Evolutionary conservation across 1,140 invertebrate species (phyloP), one percentile per base, ranked within the genome.

Genomic region (Dendrolimus kikuchii): DNA sequence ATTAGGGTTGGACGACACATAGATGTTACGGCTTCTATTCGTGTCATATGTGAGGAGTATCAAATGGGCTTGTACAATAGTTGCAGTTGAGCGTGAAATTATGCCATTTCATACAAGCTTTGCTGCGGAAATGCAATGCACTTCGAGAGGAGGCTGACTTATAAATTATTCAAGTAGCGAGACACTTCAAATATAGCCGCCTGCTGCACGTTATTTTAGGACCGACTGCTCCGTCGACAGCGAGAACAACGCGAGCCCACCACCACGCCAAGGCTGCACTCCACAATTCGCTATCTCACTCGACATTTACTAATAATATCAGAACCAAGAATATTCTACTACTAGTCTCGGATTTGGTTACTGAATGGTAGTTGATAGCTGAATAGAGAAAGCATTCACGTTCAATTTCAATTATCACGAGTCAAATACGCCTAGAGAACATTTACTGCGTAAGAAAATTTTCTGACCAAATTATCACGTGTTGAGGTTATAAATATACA

Each of bases 141-240:
- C 69, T 77, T 62, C 53, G 70, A 80, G 70, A 74, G 62, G 69
- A 80, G 71, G 66, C 68, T 51, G 49, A 71, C 77, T 81, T 77
- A 85, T 85, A 83, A 83, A 81, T 83, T 83, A 85, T 85, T 85
- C 80, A 85, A 75, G 66, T 69, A 70, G 71, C 57, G 72, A 80
- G 79, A 80, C 77, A 80, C 71, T 84, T 82, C 76, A 81, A 78
- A 82, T 81, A 80, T 81, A 79, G 79, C 59, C 66, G 71, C 55
- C 62, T 65, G 70, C 69, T 68, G 70, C 66, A 66, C 68, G 72
- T 77, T 85, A 81, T 85, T 85, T 81, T 77, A 73, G 77, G 78
- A 78, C 71, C 71, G 66, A 62, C 37, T 47, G 9, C 46, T 37
- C 36, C 46, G 46, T 36, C 23, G 46, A 23, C 59, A 60, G 57